Conservation (phyloP, 2,888 invertebrate genomes). For the Lissocephala sabroskyi region DNA sequence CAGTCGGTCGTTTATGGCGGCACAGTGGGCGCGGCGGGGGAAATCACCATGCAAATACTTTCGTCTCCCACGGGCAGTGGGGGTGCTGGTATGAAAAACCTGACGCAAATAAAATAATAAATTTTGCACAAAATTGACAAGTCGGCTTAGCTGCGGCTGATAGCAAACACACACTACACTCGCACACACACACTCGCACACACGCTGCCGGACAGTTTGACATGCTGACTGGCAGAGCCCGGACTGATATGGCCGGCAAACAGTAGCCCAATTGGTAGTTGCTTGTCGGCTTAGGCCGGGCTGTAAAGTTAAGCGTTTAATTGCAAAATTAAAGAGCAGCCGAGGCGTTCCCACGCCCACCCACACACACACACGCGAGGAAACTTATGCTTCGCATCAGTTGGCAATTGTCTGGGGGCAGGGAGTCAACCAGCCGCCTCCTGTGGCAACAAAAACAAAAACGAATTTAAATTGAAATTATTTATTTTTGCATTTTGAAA, state of each 20-base stretch:
- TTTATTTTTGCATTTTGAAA: conserved; percentile 64
- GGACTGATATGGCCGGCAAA: conserved; percentile 11
- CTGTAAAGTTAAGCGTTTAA: conserved; percentile 62
- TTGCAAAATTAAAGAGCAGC: conserved; percentile 57
- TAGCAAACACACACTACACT: conserved; percentile 13
- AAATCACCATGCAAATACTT: conserved; percentile 40
- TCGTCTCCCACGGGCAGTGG: no score
- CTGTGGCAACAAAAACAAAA: conserved; percentile 34
- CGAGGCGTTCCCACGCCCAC: conserved; percentile 11
- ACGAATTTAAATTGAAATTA: conserved; percentile 66
- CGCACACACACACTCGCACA: no score
- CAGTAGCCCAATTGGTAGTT: conserved; percentile 61
- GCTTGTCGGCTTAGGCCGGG: conserved; percentile 41
- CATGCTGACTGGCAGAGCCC: neutral
- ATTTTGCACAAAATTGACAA: conserved; percentile 64
- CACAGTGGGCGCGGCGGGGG: conserved; percentile 3
- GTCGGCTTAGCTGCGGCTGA: conserved; percentile 50
- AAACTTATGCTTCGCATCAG: conserved; percentile 51
- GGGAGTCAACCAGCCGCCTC: conserved; percentile 10
- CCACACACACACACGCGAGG: neutral
- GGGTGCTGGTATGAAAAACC: no score
- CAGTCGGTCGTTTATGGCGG: conserved; percentile 10
- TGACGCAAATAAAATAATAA: conserved; percentile 65
- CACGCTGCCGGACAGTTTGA: no score
- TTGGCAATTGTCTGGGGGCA: conserved; percentile 30